A percentile compares a stretch with the other conserved stretches of the same genome.
Evolutionary conservation across 2,113 vertebrate genomes (phyloP).

Genomic region (Dicrurus megarhynchus): DNA sequence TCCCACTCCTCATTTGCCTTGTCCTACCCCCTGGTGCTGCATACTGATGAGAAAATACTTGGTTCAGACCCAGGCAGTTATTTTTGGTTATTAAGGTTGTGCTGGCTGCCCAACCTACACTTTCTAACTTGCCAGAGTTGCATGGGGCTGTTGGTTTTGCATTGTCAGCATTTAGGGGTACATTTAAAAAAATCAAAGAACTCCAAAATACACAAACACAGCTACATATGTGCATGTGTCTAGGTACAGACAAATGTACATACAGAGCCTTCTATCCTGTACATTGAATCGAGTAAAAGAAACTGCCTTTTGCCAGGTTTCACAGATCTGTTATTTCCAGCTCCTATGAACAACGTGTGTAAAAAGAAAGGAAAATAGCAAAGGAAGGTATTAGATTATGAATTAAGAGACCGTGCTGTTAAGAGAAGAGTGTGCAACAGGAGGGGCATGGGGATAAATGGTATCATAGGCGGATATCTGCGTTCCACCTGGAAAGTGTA

Average conservation of each 20-base stretch:
- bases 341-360: not conserved
- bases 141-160: not conserved
- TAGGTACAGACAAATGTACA: not conserved
- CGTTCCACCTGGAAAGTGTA: not conserved
- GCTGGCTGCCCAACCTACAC: not conserved
- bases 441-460: not conserved
- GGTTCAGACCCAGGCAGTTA: not conserved
- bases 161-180: not conserved
- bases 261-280: not conserved
- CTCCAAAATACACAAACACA: not conserved
- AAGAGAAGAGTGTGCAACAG: not conserved
- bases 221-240: not conserved
- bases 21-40: slow-evolving; percentile 5
- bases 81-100: slow-evolving; percentile 33
- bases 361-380: not conserved
- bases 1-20: slow-evolving; percentile 43
- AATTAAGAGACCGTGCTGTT: not conserved
- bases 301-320: not conserved
- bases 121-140: not conserved
- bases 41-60: slow-evolving; percentile 46
- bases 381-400: not conserved
- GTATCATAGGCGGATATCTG: not conserved
- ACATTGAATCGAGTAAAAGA: not conserved
- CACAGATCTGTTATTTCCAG: not conserved
- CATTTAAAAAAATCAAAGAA: not conserved